A percentile compares a stretch with the other conserved stretches of the same genome.
Evolutionary conservation across 2,797 vertebrate genomes (phyloP).

Genomic region (Geotrypetes seraphini): DNA sequence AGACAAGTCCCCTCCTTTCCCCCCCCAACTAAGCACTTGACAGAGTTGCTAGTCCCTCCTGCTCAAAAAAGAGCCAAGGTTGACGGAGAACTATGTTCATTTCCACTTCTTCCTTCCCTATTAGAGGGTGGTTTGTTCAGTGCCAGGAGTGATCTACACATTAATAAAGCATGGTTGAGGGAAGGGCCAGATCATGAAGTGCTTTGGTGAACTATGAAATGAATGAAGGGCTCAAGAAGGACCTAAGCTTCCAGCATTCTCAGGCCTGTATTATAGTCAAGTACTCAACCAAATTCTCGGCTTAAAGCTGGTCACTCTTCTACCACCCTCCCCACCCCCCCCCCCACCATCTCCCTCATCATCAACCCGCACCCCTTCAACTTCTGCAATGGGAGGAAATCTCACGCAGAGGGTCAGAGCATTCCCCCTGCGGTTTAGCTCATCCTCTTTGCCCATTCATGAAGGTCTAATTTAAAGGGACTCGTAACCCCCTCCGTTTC

Average conservation of each 20-base stretch:
- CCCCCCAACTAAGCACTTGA: background rate
- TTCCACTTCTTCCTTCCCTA: background rate
- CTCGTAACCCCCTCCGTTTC: background rate
- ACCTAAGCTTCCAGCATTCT: background rate
- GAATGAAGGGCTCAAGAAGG: background rate
- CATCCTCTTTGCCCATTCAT: background rate
- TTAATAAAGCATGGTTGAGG: background rate
- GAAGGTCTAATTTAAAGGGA: slow-evolving; percentile 1
- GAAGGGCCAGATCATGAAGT: background rate
- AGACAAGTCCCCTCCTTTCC: too few species aligned
- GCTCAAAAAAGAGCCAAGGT: background rate
- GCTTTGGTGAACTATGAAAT: background rate
- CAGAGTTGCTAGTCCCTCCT: slow-evolving; percentile 5
- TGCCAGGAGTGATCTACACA: slow-evolving; percentile 2
- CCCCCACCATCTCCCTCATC: too few species aligned
- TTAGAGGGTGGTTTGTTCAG: background rate
- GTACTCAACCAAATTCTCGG: background rate
- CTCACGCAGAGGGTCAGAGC: background rate
- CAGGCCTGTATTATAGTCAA: background rate
- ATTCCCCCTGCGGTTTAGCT: background rate
- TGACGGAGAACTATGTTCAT: background rate
- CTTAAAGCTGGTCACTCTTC: too few species aligned
- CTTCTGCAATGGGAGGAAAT: slow-evolving; percentile 2
- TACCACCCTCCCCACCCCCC: background rate
- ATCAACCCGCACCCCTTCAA: background rate